A percentile compares a stretch with the other conserved stretches of the same genome.
These are phyloP conservation scores for Somateria mollissima DNA, from an alignment of 2,797 vertebrate species.

Conservation along the genomic window DNA sequence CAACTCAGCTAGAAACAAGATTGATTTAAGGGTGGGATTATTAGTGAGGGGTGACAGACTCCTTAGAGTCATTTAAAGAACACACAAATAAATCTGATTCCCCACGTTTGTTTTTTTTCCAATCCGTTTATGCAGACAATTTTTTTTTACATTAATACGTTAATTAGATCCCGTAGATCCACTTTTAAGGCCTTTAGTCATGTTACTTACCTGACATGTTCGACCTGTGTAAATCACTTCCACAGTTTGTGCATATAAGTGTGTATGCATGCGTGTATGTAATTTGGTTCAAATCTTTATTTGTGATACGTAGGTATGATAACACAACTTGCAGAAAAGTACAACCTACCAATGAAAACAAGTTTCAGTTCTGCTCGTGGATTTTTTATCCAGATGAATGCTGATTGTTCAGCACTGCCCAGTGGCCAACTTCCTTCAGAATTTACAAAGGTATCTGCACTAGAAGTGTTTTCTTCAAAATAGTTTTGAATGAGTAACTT, in stretches of 20 bases:
- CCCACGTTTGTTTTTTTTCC: neutral
- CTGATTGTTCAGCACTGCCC: slow-evolving; percentile 82
- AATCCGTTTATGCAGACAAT: neutral
- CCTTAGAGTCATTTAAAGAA: neutral
- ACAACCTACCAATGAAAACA: slow-evolving; percentile 88
- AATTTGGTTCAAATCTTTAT: neutral
- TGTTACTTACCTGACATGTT: neutral
- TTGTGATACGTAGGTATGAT: slow-evolving; percentile 84
- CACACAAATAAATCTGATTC: neutral
- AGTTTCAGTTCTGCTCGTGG: slow-evolving; percentile 93
- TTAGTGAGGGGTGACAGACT: neutral
- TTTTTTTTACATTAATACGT: neutral
- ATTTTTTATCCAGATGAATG: slow-evolving; percentile 95
- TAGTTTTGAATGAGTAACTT: neutral
- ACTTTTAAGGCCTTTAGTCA: neutral
- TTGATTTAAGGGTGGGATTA: neutral
- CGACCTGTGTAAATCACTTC: neutral
- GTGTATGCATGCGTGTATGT: rapidly evolving
- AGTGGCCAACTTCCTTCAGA: slow-evolving; percentile 88
- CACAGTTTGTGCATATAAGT: neutral
- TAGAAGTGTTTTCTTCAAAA: neutral
- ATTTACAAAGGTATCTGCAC: slow-evolving; percentile 89
- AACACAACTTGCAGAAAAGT: slow-evolving; percentile 87
- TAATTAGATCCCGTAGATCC: neutral
- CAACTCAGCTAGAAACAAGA: neutral